These are phyloP conservation scores for Gopherus evgoodei DNA, from an alignment of 2,113 vertebrate species.

Conservation along the genomic window DNA sequence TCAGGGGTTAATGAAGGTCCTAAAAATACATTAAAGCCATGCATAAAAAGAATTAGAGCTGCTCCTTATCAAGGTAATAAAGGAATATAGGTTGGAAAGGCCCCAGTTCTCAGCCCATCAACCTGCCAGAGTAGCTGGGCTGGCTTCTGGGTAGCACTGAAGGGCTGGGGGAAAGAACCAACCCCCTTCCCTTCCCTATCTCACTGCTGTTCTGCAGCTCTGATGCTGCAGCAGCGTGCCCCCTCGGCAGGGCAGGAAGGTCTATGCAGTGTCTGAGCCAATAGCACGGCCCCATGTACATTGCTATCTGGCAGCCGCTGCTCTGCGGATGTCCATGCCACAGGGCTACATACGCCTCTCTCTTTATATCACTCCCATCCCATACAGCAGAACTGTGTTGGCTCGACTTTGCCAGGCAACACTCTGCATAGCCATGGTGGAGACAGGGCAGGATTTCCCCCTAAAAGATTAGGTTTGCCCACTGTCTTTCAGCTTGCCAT, in stretches of 20 bases:
- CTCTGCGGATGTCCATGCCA: not conserved
- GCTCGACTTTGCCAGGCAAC: not conserved
- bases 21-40: not conserved
- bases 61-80: not conserved
- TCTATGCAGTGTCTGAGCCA: not conserved
- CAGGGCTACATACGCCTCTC: not conserved
- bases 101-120: not conserved
- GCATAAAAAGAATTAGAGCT: not conserved
- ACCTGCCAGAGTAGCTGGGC: not conserved
- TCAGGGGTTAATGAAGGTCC: not conserved
- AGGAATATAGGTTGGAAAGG: not conserved
- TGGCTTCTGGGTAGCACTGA: not conserved
- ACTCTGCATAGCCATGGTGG: not conserved
- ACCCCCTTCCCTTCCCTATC: not conserved
- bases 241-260: not conserved
- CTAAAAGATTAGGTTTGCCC: not conserved
- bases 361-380: not conserved
- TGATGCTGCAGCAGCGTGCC: fast-evolving
- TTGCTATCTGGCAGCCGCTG: not conserved
- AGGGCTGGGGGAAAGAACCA: not conserved
- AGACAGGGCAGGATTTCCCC: fast-evolving
- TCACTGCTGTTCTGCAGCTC: fast-evolving
- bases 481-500: fast-evolving
- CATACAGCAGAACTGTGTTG: fast-evolving
- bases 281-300: not conserved